A percentile compares a stretch with the other conserved stretches of the same genome.
phyloP scores from a whole-genome alignment of 2,888 invertebrate genomes.

The Meteorus cinctellus region DNA sequence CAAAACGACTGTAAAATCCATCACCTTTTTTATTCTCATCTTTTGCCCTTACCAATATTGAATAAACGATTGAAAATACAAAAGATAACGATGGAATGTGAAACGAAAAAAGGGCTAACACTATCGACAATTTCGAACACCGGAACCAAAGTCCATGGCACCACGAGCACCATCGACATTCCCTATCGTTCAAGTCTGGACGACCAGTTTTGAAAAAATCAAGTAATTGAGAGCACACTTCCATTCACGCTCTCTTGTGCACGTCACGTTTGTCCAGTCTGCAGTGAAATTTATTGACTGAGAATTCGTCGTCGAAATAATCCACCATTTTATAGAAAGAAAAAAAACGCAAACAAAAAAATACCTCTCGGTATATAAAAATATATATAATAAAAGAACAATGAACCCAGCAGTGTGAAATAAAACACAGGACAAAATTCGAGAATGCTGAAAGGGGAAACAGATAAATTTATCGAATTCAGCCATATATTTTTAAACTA shows the following conservation, averaged over 20 bases:
- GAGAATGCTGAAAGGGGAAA: background rate
- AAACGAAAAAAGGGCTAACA: background rate
- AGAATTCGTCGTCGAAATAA: background rate
- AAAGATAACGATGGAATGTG: background rate
- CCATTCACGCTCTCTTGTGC: background rate
- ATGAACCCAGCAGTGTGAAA: background rate
- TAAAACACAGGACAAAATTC: background rate
- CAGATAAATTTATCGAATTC: background rate
- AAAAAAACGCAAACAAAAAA: background rate
- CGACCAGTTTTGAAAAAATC: conserved; percentile 10
- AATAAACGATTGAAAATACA: background rate
- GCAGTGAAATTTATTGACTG: background rate
- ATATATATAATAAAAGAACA: background rate
- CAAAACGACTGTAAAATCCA: background rate
- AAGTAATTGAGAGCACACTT: background rate
- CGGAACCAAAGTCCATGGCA: conserved; percentile 19
- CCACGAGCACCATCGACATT: conserved; percentile 17
- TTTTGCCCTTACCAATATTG: no score
- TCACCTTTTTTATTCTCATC: background rate
- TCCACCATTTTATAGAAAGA: background rate
- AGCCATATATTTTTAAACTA: background rate
- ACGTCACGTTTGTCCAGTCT: conserved; percentile 2
- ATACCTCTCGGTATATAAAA: no score
- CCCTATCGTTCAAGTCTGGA: background rate
- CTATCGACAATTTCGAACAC: conserved; percentile 20